Conservation (phyloP, 92 coral and sea anemone species). For the Muricea muricata region DNA sequence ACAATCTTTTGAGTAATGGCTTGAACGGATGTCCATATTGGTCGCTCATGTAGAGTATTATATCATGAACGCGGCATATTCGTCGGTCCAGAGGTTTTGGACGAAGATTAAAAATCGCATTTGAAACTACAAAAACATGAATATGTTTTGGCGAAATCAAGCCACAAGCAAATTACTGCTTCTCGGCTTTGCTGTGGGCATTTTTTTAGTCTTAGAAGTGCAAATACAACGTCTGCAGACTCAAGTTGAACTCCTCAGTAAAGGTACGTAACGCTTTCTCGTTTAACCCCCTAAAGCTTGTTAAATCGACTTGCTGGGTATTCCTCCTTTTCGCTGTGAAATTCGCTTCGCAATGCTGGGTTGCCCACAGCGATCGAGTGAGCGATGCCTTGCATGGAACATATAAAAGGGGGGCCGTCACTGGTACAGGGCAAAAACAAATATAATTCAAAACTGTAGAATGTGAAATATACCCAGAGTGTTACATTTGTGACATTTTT, state of each 20-base stretch:
- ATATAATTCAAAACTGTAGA: no score
- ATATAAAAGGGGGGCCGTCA: no score
- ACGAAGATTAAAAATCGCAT: not conserved
- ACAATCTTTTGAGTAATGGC: not conserved
- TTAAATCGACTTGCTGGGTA: conserved; percentile 35
- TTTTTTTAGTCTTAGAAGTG: conserved; percentile 70
- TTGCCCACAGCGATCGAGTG: not conserved
- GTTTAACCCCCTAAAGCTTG: conserved; percentile 42
- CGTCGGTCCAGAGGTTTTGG: conserved; percentile 2
- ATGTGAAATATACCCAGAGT: not conserved
- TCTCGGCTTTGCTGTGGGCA: not conserved
- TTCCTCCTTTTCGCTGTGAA: not conserved
- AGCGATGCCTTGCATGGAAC: no score
- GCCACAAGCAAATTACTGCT: conserved; percentile 11
- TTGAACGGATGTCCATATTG: not conserved
- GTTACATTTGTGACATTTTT: not conserved
- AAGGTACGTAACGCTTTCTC: conserved; percentile 27
- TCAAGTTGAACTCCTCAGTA: conserved; percentile 8
- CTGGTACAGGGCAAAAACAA: no score
- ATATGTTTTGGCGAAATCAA: conserved; percentile 14
- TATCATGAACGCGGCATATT: not conserved
- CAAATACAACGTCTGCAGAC: conserved; percentile 70
- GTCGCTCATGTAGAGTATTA: not conserved
- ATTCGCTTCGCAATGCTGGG: not conserved
- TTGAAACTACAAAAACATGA: not conserved